These are phyloP conservation scores for Seira ritae DNA, from an alignment of 2,888 invertebrate genomes.

Conservation along the genomic window DNA sequence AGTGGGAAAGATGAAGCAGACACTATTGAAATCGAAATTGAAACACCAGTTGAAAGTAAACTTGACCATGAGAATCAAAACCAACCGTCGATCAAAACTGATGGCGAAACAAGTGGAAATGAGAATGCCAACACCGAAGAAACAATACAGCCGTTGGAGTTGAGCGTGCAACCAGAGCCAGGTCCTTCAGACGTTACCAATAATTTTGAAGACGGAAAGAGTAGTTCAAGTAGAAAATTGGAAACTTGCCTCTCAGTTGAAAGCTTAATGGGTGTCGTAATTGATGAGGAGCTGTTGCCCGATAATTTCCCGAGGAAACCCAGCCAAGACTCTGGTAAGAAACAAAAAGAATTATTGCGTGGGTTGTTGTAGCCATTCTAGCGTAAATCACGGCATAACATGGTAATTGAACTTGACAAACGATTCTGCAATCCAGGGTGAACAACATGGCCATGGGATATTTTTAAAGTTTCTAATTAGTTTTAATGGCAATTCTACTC, in stretches of 20 bases:
- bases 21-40: background rate
- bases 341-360: no score
- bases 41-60: background rate
- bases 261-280: slow-evolving; percentile 33
- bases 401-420: no score
- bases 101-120: slow-evolving; percentile 4
- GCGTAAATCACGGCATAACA: no score
- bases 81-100: background rate
- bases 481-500: no score
- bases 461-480: no score
- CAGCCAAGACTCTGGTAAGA: slow-evolving; percentile 73
- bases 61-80: background rate
- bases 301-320: slow-evolving; percentile 70
- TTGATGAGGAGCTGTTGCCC: slow-evolving; percentile 53
- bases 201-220: background rate
- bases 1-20: background rate
- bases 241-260: slow-evolving; percentile 36
- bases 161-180: background rate
- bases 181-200: slow-evolving; percentile 13
- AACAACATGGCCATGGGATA: no score
- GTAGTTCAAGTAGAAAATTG: slow-evolving; percentile 17
- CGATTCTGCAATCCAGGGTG: no score
- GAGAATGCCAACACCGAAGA: background rate
- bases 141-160: background rate
- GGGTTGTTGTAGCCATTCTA: no score